A percentile compares a stretch with the other conserved stretches of the same genome.
Evolutionary conservation across 2,888 invertebrate genomes (phyloP).

Genomic region (Drosophila mettleri): DNA sequence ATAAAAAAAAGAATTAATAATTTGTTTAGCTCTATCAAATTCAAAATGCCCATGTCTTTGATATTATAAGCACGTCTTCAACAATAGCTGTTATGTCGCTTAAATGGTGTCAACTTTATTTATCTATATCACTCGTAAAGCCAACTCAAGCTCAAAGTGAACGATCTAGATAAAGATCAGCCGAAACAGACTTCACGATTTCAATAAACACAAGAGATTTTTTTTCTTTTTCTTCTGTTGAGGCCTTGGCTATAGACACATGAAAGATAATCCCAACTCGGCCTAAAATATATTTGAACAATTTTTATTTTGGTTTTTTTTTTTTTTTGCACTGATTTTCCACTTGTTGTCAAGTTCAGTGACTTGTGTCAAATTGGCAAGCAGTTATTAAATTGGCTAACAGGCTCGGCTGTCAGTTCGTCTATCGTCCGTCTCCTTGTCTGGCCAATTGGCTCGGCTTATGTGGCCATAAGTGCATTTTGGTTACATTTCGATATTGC

Average conservation of each 20-base stretch:
- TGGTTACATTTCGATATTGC: constrained; percentile 67
- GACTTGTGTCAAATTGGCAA: constrained; percentile 74
- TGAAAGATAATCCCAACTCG: constrained; percentile 3
- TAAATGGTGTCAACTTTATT: background rate
- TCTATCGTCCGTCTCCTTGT: background rate
- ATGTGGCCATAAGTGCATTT: constrained; percentile 70
- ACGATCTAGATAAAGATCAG: background rate
- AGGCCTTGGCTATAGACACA: background rate
- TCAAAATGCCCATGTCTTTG: background rate
- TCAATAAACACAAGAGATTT: too few relatives aligned
- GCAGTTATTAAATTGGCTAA: constrained; percentile 71
- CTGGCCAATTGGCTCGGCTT: constrained; percentile 28
- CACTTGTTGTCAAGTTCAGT: constrained; percentile 67
- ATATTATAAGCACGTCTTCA: background rate
- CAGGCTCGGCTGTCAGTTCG: constrained; percentile 9
- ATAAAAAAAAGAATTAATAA: too few relatives aligned
- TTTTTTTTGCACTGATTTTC: constrained; percentile 33
- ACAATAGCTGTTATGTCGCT: background rate
- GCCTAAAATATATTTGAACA: background rate
- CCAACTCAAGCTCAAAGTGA: background rate
- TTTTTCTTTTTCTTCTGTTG: background rate
- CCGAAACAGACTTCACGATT: background rate
- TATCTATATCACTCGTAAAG: background rate
- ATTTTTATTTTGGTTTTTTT: background rate
- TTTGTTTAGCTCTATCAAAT: background rate